Conservation (phyloP, 2,113 vertebrate genomes). For the Ovis aries region ARS-UI_Ramb_v3.0 NC_056080.1:39607001-39607500, state of each 20-base stretch:
- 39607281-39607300: not conserved
- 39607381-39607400: slow-evolving; percentile 41
- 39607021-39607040: not conserved
- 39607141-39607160: not conserved
- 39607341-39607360: not conserved
- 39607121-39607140: not conserved
- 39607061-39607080: not conserved
- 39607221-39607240: not conserved
- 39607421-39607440: slow-evolving; percentile 23
- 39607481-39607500: not conserved
- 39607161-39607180: not conserved
- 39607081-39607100: not conserved
- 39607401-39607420: slow-evolving; percentile 50
- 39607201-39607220: not conserved
- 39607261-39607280: not conserved
- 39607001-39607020: not conserved
- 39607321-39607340: not conserved
- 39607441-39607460: slow-evolving; percentile 19
- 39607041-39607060: not conserved
- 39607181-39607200: not conserved
- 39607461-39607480: not conserved
- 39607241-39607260: not conserved
- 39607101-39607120: not conserved
- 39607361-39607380: slow-evolving; percentile 27
- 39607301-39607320: not conserved